phyloP scores from a whole-genome alignment of 2,797 vertebrate species.

The Hydrolagus colliei region DNA sequence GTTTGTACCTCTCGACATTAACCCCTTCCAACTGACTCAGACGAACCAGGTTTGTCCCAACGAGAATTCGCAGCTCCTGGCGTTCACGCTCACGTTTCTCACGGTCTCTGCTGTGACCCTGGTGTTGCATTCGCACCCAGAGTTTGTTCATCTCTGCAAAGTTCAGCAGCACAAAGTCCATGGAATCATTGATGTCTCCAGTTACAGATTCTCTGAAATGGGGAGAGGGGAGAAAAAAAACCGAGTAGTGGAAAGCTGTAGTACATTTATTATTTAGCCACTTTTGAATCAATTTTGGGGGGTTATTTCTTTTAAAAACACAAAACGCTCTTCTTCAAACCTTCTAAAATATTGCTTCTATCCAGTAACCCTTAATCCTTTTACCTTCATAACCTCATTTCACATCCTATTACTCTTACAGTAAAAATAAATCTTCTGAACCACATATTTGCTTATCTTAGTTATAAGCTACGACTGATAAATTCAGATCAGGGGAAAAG shows the following conservation, averaged over 20 bases:
- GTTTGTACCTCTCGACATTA: constrained; percentile 93
- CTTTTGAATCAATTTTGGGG: no score
- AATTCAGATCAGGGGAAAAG: no score
- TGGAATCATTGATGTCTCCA: constrained; percentile 90
- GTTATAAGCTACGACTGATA: no score
- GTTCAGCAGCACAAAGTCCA: constrained; percentile 94
- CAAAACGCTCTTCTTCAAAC: no score
- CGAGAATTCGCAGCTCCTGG: constrained; percentile 91
- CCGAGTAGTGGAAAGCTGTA: background rate
- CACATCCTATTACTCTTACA: no score
- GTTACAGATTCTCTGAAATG: constrained; percentile 83
- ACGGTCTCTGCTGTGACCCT: constrained; percentile 90
- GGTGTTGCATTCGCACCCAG: constrained; percentile 98
- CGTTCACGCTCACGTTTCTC: constrained; percentile 93
- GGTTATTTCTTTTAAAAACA: no score
- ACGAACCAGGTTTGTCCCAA: constrained; percentile 92
- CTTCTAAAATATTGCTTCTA: no score
- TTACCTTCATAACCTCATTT: no score
- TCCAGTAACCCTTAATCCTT: no score
- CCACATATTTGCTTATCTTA: no score
- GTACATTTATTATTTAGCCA: background rate
- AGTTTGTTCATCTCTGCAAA: constrained; percentile 98
- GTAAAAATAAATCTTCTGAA: no score
- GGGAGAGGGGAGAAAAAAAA: background rate
- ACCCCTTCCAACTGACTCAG: constrained; percentile 95